These are phyloP conservation scores for Lithophane ornitopus DNA, from an alignment of 2,888 invertebrate species.

Conservation along the genomic window DNA sequence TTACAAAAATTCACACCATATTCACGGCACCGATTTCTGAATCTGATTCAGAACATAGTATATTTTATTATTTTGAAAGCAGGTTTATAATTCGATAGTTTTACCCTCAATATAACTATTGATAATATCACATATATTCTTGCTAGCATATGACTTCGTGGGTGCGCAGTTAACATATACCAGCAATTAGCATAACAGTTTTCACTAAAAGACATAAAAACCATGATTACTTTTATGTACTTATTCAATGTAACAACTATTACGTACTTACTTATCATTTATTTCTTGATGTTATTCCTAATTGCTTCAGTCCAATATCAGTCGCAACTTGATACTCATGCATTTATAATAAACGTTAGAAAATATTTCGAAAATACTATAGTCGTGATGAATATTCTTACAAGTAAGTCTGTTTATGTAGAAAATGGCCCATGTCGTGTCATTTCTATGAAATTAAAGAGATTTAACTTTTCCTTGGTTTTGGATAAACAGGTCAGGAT, in stretches of 20 bases:
- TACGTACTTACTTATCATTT: slow-evolving; percentile 1
- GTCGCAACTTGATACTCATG: slow-evolving; percentile 6
- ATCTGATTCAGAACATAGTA: background rate
- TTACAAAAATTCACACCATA: background rate
- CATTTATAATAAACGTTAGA: background rate
- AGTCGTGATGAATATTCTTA: slow-evolving; percentile 32
- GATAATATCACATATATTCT: background rate
- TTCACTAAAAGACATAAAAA: background rate
- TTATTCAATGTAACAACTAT: background rate
- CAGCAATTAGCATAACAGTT: slow-evolving; percentile 9
- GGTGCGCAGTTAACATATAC: background rate
- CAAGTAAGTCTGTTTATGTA: slow-evolving; percentile 37
- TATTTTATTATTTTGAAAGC: background rate
- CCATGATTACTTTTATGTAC: slow-evolving; percentile 9
- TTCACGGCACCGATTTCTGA: background rate
- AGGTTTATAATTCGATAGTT: background rate
- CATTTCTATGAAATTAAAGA: too few relatives aligned
- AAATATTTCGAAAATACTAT: background rate
- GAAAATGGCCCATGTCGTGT: background rate
- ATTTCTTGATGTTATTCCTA: slow-evolving; percentile 18
- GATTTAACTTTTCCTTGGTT: background rate
- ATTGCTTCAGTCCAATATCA: slow-evolving; percentile 9
- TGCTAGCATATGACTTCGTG: background rate
- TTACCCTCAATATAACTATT: background rate
- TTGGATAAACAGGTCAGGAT: background rate